Percentiles rank a stretch among this genome's conserved stretches.
Evolutionary conservation across 2,888 invertebrate genomes (phyloP).

Genomic region (Amiota communis): DNA sequence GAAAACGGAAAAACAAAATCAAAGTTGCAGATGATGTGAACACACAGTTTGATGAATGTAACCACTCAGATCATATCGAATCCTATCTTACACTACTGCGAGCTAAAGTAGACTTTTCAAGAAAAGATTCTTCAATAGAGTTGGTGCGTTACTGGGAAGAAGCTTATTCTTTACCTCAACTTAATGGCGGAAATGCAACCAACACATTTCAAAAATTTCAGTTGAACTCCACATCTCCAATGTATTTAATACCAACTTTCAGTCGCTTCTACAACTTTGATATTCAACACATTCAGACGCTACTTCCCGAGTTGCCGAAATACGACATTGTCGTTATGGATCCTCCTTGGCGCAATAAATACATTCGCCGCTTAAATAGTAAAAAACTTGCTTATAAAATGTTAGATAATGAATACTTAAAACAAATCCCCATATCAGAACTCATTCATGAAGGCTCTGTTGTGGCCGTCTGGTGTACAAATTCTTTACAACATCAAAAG

Average conservation of each 20-base stretch:
- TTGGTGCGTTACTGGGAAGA: slow-evolving; percentile 64
- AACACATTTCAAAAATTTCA: slow-evolving; percentile 74
- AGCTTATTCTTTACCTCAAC: slow-evolving; percentile 63
- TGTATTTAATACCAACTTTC: slow-evolving; percentile 80
- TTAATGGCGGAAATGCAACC: slow-evolving; percentile 77
- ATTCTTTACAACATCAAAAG: slow-evolving; percentile 81
- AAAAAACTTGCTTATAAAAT: slow-evolving; percentile 79
- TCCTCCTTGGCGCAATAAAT: slow-evolving; percentile 98
- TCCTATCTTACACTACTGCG: slow-evolving; percentile 41
- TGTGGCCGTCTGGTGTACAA: slow-evolving; percentile 94
- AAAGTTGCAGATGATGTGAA: slow-evolving; percentile 1
- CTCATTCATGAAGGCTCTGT: slow-evolving; percentile 79
- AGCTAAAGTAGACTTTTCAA: neutral
- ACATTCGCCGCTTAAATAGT: slow-evolving; percentile 85
- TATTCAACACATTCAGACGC: slow-evolving; percentile 76
- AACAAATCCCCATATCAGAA: slow-evolving; percentile 80
- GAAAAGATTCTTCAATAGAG: neutral
- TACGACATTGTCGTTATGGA: slow-evolving; percentile 91
- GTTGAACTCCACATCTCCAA: slow-evolving; percentile 69
- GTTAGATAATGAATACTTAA: slow-evolving; percentile 84
- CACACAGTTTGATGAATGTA: neutral
- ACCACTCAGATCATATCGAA: slow-evolving; percentile 26
- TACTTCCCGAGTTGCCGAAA: slow-evolving; percentile 74
- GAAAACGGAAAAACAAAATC: slow-evolving; percentile 43
- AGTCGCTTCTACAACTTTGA: slow-evolving; percentile 81